phyloP scores from a whole-genome alignment of 2,888 invertebrate species.

The Callyntrura sp. region DNA sequence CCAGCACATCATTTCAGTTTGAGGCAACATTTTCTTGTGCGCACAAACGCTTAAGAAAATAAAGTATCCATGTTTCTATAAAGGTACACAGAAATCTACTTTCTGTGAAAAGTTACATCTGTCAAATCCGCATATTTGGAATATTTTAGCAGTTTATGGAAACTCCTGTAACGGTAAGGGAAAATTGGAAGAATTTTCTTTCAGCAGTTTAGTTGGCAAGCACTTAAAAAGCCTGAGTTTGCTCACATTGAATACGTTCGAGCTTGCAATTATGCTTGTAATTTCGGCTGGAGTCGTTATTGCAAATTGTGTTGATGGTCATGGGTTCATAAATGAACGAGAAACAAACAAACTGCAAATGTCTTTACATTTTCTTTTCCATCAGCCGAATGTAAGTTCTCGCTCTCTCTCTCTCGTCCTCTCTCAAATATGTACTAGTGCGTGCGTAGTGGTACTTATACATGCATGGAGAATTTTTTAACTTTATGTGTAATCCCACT shows the following conservation, averaged over 20 bases:
- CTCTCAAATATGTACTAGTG: conserved; percentile 23
- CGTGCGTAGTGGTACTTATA: not conserved
- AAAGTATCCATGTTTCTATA: not conserved
- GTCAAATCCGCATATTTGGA: conserved; percentile 53
- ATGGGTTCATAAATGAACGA: conserved; percentile 19
- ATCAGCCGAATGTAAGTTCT: not conserved
- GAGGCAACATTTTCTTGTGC: not conserved
- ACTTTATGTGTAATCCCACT: conserved; percentile 21
- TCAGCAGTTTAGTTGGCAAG: not conserved
- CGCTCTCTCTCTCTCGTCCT: no score
- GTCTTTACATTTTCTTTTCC: not conserved
- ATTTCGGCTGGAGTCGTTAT: conserved; percentile 24
- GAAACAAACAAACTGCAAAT: conserved; percentile 52
- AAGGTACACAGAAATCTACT: not conserved
- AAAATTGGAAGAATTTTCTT: not conserved
- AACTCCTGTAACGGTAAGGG: not conserved
- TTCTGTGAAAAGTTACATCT: conserved; percentile 55
- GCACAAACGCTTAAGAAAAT: not conserved
- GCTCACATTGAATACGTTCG: no score
- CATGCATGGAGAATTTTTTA: not conserved
- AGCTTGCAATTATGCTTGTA: conserved; percentile 17
- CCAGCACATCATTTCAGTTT: not conserved
- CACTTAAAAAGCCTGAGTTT: not conserved
- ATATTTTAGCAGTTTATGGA: conserved; percentile 22
- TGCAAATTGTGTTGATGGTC: conserved; percentile 39